These are phyloP conservation scores for Schizopygopsis pylzovi DNA, from an alignment of 2,797 vertebrate species.

Conservation along the genomic window DNA sequence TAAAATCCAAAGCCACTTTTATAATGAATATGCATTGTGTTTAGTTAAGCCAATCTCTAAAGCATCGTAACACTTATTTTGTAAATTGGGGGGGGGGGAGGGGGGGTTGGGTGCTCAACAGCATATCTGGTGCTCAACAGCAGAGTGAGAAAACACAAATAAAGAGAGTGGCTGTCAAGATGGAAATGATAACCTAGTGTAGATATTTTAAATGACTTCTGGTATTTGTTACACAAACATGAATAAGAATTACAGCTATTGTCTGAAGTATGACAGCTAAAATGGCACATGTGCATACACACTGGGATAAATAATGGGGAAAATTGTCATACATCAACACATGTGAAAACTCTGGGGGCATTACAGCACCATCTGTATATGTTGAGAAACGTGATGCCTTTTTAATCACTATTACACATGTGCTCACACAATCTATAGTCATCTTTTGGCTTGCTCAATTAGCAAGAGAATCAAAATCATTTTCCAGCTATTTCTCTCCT, in stretches of 20 bases:
- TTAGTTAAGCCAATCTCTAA: too few species aligned
- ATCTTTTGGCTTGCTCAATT: neutral
- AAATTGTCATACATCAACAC: neutral
- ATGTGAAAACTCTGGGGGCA: slow-evolving; percentile 3
- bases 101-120: too few species aligned
- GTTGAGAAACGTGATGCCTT: slow-evolving; percentile 1
- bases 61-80: too few species aligned
- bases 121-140: too few species aligned
- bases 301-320: neutral
- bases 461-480: neutral
- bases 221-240: neutral
- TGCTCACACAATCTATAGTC: slow-evolving; percentile 23
- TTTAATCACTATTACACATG: neutral
- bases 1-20: too few species aligned
- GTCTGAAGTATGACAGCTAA: neutral
- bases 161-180: too few species aligned
- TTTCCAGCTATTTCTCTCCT: neutral
- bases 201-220: too few species aligned
- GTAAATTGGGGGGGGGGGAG: too few species aligned
- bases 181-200: too few species aligned
- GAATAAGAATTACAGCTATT: neutral
- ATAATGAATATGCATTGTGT: too few species aligned
- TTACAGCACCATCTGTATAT: slow-evolving; percentile 60
- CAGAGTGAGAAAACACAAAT: too few species aligned
- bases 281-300: neutral